Evolutionary conservation across 2,113 vertebrate species (phyloP), one percentile per base, ranked within the genome.

Genomic region (Plectropomus leopardus): DNA sequence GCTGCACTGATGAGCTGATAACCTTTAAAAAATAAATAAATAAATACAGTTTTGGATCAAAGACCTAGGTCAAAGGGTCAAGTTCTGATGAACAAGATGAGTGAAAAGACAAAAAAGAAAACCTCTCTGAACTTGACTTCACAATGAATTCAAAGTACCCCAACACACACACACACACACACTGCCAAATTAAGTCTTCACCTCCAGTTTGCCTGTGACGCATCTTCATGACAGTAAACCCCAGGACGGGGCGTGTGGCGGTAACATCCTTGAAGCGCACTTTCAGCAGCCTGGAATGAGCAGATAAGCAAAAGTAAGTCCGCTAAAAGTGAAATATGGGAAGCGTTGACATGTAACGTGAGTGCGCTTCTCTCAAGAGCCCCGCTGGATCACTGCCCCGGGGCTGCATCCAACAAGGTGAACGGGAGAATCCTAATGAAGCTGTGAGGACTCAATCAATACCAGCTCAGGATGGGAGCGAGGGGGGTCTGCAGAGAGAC

Each of bases 361-460:
- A 78, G 83, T 23, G 5, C 0, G 7, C 36, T 74, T 50, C 80
- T 82, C 72, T 82, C 72, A 34, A 79, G 92, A 91, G 81, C 64
- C 53, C 55, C 1, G 42, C 78, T 72, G 78, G 78, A 86, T 76
- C 63, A 54, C 65, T 61, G 82, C 86, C 83, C 64, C 50, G 4
- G 78, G 86, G 79, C 83, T 66, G 61, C 79, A 80, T 86, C 82
- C 87, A 82, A 72, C 83, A 51, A 80, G 84, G 86, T 83, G 89
- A 90, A 76, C 4, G 60, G 69, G 75, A 88, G 89, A 91, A 91
- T 92, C 89, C 86, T 91, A 87, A 92, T 92, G 88, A 93, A 92
- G 88, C 82, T 89, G 89, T 86, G 89, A 90, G 36, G 87, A 80
- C 84, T 90, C 86, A 93, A 88, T 93, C 87, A 82, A 91, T 94